Base-by-base conservation (phyloP, 2,888 invertebrate species). In the Hipparchia semele region DNA sequence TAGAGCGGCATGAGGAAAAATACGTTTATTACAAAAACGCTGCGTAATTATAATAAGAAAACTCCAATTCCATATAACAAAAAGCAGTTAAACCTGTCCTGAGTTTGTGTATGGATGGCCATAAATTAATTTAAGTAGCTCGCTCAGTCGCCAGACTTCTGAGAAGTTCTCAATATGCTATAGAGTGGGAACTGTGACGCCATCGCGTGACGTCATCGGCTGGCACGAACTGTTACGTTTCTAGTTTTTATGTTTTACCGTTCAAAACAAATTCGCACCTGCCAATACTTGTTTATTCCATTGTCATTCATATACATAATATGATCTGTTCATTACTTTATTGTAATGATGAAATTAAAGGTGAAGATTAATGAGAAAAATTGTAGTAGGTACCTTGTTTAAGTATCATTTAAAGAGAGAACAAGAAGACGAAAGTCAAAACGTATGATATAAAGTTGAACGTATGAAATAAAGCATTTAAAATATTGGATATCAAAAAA, bases 171-270 rank as follows among this genome's bases (percentile, higher is more conserved):
- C 82, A 78, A 80, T 73, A 78, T 77, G 80, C 78, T 79, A 59
- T 67, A 70, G 81, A 81, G 80, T 77, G 80, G 80, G 79, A 76
- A 72, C 59, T 61, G 76, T 87, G 87, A 88, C 88, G 88, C 86
- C 87, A 87, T 75, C n/a, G 69, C 51, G 80, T 91, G 90, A 91
- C 92, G 91, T 92, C 89, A 91, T 79, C 75, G 73, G 68, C 77
- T 86, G 85, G 82, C 80, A 83, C 84, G 83, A 87, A 82, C 78
- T 73, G 79, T 86, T 85, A 88, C 86, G 87, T 87, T 83, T 71
- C 61, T 73, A 73, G 71, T 71, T 74, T 68, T 72, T 62, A 54
- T 66, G 66, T 46, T 6, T 10, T 39, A 65, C 60, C 45, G 23
- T 70, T 60, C 23, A 60, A 62, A 58, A 70, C 39, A 23, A 66